Evolutionary conservation across 2,888 invertebrate species (phyloP).

Genomic region (Ormyrus pomaceus): DNA sequence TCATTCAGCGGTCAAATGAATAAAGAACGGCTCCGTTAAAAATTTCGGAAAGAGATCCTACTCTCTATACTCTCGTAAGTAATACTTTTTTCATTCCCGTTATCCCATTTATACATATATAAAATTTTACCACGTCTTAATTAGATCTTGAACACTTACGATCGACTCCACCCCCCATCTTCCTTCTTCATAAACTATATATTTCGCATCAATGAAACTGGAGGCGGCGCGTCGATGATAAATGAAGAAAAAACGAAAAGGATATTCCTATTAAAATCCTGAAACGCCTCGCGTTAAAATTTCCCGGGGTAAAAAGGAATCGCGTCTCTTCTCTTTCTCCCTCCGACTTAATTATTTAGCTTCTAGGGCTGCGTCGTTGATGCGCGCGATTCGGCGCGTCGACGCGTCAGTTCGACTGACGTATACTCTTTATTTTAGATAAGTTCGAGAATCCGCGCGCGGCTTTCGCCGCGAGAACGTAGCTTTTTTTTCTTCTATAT

Average conservation of each 20-base stretch:
- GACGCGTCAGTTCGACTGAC: conserved; percentile 41
- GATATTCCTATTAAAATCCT: conserved; percentile 46
- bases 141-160: conserved; percentile 49
- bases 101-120: conserved; percentile 52
- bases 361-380: background rate
- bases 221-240: conserved; percentile 35
- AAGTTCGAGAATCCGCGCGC: background rate
- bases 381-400: background rate
- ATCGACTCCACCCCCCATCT: conserved; percentile 19
- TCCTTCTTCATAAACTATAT: conserved; percentile 53
- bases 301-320: conserved; percentile 31
- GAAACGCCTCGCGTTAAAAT: conserved; percentile 33
- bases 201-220: conserved; percentile 55
- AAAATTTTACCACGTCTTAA: conserved; percentile 33
- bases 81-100: conserved; percentile 7
- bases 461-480: background rate
- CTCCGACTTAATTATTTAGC: too few relatives aligned
- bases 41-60: conserved; percentile 24
- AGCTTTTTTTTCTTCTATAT: background rate
- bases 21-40: conserved; percentile 6
- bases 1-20: conserved; percentile 40
- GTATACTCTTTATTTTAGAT: background rate
- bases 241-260: conserved; percentile 15
- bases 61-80: conserved; percentile 34
- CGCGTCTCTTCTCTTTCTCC: background rate